Evolutionary conservation across 2,797 vertebrate genomes (phyloP), one percentile per base, ranked within the genome.

Genomic region (Notolabrus celidotus): DNA sequence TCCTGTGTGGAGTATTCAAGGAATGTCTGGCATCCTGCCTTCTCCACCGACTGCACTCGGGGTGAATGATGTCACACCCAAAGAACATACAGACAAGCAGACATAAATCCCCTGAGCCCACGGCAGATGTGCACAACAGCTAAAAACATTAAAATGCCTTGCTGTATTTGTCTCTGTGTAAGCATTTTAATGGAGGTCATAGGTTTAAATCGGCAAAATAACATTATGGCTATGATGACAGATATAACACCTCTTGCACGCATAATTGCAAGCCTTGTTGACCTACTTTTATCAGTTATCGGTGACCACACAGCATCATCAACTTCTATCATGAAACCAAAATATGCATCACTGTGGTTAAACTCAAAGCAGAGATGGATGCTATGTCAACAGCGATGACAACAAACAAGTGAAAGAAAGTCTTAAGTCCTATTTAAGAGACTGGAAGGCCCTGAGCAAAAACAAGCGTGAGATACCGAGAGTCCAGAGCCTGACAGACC

Each of bases 11-110:
- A 87, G 81, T 81, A 90, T 88, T 86, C 69, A n/a, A 85, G 86
- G 88, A 92, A 92, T 93, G 88, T 72, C 43, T 80, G 89, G 88
- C 84, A 90, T 91, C 85, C 85, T 66, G 69, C 79, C 82, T 78
- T 77, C 72, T 69, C 45, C 63, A 61, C 68, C 16, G 70, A 16
- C 79, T 68, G 74, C 77, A 61, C 79, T 82, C 69, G 52, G 67
- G 25, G 16, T 7, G 38, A 50, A 80, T 90, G 90, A 92, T 89
- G 86, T 93, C 89, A 91, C 82, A 74, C 34, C 67, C 71, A 53
- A 58, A 83, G 70, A 80, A 68, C 50, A 79, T 67, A 79, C 50
- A 70, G 38, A 57, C 22, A 25, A 55, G 58, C 16, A 19, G 20
- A 79, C 55, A 54, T 70, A 67, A 53, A 87, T 79, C 51, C 64